These are phyloP conservation scores for Cololabis saira DNA, from an alignment of 2,113 vertebrate genomes.

Conservation along the genomic window DNA sequence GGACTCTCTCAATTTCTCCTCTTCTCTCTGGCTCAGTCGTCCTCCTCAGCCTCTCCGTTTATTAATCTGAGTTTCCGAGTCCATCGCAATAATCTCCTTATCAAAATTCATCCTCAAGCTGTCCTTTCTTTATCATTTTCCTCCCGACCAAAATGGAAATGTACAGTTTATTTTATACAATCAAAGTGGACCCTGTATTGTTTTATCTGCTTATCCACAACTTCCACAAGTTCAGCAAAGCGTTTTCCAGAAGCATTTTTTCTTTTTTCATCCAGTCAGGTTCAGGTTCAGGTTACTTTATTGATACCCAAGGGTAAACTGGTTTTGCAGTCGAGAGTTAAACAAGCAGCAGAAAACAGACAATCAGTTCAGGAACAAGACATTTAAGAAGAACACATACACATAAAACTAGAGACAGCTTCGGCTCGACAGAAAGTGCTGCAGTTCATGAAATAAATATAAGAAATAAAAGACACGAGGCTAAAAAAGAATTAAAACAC, in stretches of 20 bases:
- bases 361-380: too few relatives aligned
- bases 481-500: too few relatives aligned
- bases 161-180: conserved; percentile 2
- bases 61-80: conserved; percentile 21
- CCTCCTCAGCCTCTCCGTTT: conserved; percentile 37
- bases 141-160: conserved; percentile 5
- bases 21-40: conserved; percentile 35
- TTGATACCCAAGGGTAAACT: too few relatives aligned
- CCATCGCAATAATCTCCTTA: conserved; percentile 16
- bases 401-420: too few relatives aligned
- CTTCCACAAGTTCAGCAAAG: conserved; percentile 33
- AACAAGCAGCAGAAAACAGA: too few relatives aligned
- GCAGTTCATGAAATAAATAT: too few relatives aligned
- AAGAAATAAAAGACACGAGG: too few relatives aligned
- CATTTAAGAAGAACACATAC: too few relatives aligned
- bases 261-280: too few relatives aligned
- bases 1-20: conserved; percentile 47
- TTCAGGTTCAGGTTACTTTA: too few relatives aligned
- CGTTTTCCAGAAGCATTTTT: background rate
- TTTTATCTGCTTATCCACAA: conserved; percentile 13
- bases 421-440: too few relatives aligned
- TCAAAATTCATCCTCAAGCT: conserved; percentile 41
- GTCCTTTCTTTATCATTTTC: conserved; percentile 13
- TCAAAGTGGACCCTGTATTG: background rate
- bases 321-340: too few relatives aligned